Conservation (phyloP, 2,113 vertebrate genomes). For the Chionomys nivalis region DNA sequence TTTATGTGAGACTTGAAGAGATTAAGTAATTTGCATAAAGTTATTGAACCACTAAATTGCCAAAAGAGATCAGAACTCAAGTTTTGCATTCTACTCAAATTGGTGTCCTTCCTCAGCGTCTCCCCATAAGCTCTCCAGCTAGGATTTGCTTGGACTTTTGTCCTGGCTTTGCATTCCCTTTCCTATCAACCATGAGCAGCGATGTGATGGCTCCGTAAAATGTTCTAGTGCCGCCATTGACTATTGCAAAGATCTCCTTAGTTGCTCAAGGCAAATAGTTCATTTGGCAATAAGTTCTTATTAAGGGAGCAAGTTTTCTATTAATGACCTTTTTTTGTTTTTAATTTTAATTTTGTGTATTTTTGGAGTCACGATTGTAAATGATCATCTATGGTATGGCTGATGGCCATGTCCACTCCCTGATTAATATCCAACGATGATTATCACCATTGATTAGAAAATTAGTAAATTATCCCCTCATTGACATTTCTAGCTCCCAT, state of each 20-base stretch:
- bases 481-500: constrained; percentile 54
- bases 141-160: background rate
- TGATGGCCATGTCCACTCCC: background rate
- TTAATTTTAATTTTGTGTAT: background rate
- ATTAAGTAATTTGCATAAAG: background rate
- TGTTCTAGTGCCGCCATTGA: background rate
- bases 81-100: background rate
- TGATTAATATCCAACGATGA: constrained; percentile 60
- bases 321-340: background rate
- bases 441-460: constrained; percentile 75
- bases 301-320: background rate
- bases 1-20: background rate
- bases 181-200: background rate
- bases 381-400: background rate
- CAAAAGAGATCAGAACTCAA: background rate
- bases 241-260: background rate
- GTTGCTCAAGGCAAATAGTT: background rate
- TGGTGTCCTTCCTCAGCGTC: background rate
- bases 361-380: background rate
- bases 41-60: background rate
- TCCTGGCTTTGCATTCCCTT: background rate
- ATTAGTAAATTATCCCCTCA: constrained; percentile 71
- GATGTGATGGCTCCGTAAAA: background rate
- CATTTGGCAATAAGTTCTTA: background rate
- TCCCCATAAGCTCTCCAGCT: background rate